A percentile compares a stretch with the other conserved stretches of the same genome.
These are phyloP conservation scores for Ambastaia sidthimunki DNA, from an alignment of 2,797 vertebrate genomes.

Conservation along the genomic window DNA sequence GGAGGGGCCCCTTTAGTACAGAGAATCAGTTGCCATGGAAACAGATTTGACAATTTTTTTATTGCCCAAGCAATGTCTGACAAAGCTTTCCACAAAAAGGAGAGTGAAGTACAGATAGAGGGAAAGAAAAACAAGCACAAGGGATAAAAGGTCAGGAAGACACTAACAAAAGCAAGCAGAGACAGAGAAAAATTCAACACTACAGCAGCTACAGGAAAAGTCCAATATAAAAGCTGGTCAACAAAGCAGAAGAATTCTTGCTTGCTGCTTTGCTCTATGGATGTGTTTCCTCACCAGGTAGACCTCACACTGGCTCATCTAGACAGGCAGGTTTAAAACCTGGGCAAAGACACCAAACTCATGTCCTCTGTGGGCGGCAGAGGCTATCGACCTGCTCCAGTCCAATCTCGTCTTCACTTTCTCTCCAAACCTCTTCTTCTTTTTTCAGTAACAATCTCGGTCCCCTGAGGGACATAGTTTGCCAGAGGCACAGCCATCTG, in stretches of 20 bases:
- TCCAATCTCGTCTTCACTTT: slow-evolving; percentile 45
- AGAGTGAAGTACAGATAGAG: slow-evolving; percentile 31
- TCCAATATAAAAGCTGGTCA: neutral
- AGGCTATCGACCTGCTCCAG: slow-evolving; percentile 34
- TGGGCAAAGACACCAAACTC: slow-evolving; percentile 3
- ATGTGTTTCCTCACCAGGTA: slow-evolving; percentile 32
- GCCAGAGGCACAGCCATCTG: slow-evolving; percentile 47
- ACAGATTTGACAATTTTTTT: slow-evolving; percentile 68
- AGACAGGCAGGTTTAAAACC: slow-evolving; percentile 7
- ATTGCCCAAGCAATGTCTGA: slow-evolving; percentile 47
- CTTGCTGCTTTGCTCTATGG: neutral
- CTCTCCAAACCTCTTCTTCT: neutral
- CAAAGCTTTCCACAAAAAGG: slow-evolving; percentile 52
- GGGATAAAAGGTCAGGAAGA: slow-evolving; percentile 24
- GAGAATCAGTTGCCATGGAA: slow-evolving; percentile 80
- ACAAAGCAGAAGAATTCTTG: neutral
- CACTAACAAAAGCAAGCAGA: neutral
- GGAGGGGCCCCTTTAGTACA: slow-evolving; percentile 64
- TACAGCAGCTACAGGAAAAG: neutral
- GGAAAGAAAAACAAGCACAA: slow-evolving; percentile 30
- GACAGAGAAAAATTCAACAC: neutral
- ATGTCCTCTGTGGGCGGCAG: neutral
- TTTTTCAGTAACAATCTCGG: slow-evolving; percentile 15
- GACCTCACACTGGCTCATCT: slow-evolving; percentile 14
- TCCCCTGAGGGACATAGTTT: slow-evolving; percentile 20